phyloP scores from a whole-genome alignment of 1,140 invertebrate genomes.

The Riptortus pedestris region DNA sequence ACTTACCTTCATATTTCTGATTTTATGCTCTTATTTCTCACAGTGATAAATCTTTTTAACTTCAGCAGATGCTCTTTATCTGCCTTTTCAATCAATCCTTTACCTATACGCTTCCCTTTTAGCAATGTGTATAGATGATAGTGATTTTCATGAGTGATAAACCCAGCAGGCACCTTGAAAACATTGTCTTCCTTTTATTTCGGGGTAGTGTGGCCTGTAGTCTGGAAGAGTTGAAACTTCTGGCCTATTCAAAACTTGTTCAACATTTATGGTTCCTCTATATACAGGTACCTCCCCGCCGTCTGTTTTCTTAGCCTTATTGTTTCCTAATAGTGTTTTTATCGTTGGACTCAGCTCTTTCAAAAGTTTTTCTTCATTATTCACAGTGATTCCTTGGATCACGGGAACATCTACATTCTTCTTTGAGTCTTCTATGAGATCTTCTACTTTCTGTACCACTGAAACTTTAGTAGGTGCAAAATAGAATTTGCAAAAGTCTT shows the following conservation, averaged over 20 bases:
- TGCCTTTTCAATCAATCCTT: too few relatives aligned
- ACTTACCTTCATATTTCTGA: too few relatives aligned
- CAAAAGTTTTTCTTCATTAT: conserved; percentile 5
- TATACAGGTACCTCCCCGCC: conserved; percentile 5
- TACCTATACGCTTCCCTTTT: too few relatives aligned
- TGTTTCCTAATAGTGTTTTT: background rate
- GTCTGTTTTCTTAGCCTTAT: background rate
- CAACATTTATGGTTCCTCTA: conserved; percentile 1
- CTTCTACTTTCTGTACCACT: conserved; percentile 14
- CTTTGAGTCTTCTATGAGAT: conserved; percentile 3
- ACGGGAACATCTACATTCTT: conserved; percentile 12
- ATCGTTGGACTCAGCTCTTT: conserved; percentile 10
- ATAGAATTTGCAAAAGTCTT: conserved; percentile 15
- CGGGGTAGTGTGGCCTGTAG: background rate
- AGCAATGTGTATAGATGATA: too few relatives aligned
- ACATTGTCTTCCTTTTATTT: conserved; percentile 2
- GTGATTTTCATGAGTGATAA: too few relatives aligned
- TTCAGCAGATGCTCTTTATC: too few relatives aligned
- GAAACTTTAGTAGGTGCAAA: conserved; percentile 13
- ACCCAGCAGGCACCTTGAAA: conserved; percentile 26
- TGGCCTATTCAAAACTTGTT: conserved; percentile 1
- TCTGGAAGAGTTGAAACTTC: background rate
- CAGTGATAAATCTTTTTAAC: too few relatives aligned
- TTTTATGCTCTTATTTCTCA: too few relatives aligned
- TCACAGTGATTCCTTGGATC: background rate